Conservation (phyloP, 2,113 vertebrate genomes). For the Redunca redunca region DNA sequence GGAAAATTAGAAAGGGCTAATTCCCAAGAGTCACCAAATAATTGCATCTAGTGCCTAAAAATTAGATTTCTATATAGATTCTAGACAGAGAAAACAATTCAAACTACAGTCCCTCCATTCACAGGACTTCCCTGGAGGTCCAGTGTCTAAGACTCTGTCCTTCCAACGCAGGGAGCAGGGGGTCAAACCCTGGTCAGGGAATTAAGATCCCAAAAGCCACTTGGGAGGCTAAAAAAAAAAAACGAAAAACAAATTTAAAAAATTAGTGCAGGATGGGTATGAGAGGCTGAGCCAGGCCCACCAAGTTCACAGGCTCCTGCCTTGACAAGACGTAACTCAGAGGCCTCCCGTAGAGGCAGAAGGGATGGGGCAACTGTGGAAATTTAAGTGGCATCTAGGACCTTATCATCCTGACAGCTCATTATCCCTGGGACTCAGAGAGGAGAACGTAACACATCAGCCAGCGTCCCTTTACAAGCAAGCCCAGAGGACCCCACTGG, state of each 20-base stretch:
- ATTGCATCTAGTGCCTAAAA: neutral
- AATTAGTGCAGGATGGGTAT: neutral
- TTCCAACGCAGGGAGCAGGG: neutral
- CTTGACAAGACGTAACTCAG: neutral
- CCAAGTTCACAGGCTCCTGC: neutral
- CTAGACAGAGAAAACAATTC: neutral
- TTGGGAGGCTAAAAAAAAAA: neutral
- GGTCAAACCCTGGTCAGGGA: neutral
- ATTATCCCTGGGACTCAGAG: neutral
- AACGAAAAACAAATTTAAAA: fast-evolving
- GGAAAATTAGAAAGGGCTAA: neutral
- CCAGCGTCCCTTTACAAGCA: fast-evolving
- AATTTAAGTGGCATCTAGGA: neutral
- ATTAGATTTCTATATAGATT: neutral
- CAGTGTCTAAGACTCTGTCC: neutral
- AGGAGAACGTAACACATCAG: neutral
- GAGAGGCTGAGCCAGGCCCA: fast-evolving
- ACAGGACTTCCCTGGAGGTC: neutral
- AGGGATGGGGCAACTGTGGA: neutral
- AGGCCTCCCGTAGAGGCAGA: neutral
- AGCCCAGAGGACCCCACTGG: neutral
- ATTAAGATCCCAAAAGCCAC: neutral
- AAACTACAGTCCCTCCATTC: neutral
- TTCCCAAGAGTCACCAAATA: neutral
- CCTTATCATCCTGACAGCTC: neutral